Percentiles rank a stretch among this genome's conserved stretches.
phyloP scores from a whole-genome alignment of 2,797 vertebrate genomes.

The Gobio occitaniae region DNA sequence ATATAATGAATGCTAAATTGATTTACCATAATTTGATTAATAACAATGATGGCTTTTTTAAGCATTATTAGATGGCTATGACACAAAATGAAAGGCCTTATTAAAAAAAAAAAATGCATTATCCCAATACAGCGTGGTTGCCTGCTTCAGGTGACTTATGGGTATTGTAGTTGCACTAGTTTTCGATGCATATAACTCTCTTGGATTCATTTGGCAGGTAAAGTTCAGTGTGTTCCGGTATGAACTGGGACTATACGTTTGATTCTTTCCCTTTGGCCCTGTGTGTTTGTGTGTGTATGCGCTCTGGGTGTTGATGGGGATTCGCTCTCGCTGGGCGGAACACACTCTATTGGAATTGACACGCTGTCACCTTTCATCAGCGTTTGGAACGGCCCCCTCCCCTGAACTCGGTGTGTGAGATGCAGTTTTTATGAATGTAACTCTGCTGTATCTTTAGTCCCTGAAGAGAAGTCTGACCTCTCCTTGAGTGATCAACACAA shows the following conservation, averaged over 20 bases:
- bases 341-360: conserved; percentile 75
- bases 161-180: conserved; percentile 15
- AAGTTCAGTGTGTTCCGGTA: conserved; percentile 12
- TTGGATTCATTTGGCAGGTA: conserved; percentile 37
- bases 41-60: conserved; percentile 64
- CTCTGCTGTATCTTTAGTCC: conserved; percentile 42
- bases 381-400: conserved; percentile 61
- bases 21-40: conserved; percentile 73
- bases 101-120: conserved; percentile 5
- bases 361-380: conserved; percentile 76
- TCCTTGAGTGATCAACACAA: conserved; percentile 39
- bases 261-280: conserved; percentile 21
- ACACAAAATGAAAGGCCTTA: conserved; percentile 21
- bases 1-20: conserved; percentile 73
- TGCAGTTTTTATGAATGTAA: conserved; percentile 60
- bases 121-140: background rate
- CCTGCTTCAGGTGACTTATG: background rate
- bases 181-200: conserved; percentile 6
- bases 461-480: conserved; percentile 56
- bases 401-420: conserved; percentile 56
- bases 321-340: conserved; percentile 60
- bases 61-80: conserved; percentile 14
- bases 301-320: conserved; percentile 53
- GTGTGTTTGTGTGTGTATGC: conserved; percentile 46
- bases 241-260: conserved; percentile 24